These are phyloP conservation scores for Euclidia mi DNA, from an alignment of 2,888 invertebrate genomes.

Conservation along the genomic window DNA sequence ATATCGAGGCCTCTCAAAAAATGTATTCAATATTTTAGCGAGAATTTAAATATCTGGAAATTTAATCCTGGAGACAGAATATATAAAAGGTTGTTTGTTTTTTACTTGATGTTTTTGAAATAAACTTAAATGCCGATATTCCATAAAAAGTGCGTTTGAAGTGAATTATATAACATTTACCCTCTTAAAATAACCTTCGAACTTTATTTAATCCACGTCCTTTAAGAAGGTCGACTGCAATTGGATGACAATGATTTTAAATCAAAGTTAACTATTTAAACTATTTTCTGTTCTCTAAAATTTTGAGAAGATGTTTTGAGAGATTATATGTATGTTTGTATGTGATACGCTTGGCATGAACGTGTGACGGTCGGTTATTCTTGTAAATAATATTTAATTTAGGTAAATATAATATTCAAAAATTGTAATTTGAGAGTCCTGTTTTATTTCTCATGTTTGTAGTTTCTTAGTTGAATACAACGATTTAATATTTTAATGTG, in stretches of 20 bases:
- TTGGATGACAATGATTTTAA: no score
- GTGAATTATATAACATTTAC: no score
- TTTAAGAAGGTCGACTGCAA: no score
- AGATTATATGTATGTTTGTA: slow-evolving; percentile 49
- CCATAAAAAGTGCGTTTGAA: no score
- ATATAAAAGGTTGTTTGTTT: no score
- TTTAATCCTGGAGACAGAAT: no score
- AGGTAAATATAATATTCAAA: slow-evolving; percentile 1
- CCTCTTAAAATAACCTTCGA: no score
- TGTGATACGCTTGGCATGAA: slow-evolving; percentile 63
- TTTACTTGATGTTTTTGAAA: no score
- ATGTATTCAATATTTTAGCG: neutral
- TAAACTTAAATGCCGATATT: no score
- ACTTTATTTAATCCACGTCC: no score
- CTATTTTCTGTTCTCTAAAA: neutral
- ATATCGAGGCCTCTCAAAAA: slow-evolving; percentile 4
- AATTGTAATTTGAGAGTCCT: slow-evolving; percentile 5
- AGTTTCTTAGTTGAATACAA: neutral
- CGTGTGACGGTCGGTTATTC: slow-evolving; percentile 36
- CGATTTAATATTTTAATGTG: slow-evolving; percentile 1
- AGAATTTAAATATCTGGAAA: no score
- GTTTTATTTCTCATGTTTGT: slow-evolving; percentile 2
- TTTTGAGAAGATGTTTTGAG: slow-evolving; percentile 34
- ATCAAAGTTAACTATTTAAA: neutral
- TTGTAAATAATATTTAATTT: slow-evolving; percentile 37